Evolutionary conservation across 1,140 invertebrate genomes (phyloP).

Genomic region (Euwallacea fornicatus): DNA sequence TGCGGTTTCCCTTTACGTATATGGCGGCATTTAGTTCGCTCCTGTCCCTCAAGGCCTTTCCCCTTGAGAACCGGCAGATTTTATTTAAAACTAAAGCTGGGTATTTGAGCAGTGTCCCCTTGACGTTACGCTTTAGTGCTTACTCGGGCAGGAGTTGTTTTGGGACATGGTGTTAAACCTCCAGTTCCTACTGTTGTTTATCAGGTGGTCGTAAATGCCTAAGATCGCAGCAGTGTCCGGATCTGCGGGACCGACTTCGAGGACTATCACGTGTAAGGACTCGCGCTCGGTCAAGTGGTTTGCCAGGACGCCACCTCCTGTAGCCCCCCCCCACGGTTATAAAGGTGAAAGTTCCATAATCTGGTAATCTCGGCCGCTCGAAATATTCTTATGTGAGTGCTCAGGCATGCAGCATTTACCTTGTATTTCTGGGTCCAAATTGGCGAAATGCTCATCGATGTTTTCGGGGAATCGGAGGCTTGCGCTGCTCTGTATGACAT

Average conservation of each 20-base stretch:
- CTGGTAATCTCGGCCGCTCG: not conserved
- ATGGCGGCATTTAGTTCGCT: constrained; percentile 86
- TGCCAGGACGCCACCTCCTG: constrained; percentile 39
- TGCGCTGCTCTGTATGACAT: too few relatives aligned
- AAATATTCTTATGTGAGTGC: too few relatives aligned
- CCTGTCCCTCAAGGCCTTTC: constrained; percentile 71
- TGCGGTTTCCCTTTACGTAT: constrained; percentile 77
- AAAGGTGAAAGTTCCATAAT: constrained; percentile 40
- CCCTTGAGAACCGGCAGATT: constrained; percentile 61
- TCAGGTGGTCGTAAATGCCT: constrained; percentile 19
- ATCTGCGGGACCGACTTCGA: constrained; percentile 46
- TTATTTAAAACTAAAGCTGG: not conserved
- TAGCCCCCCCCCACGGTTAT: constrained; percentile 41
- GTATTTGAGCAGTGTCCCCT: not conserved
- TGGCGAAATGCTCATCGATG: too few relatives aligned
- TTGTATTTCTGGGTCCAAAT: too few relatives aligned
- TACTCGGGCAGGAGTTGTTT: constrained; percentile 26
- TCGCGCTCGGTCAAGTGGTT: constrained; percentile 34
- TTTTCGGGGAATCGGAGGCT: too few relatives aligned
- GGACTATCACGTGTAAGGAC: constrained; percentile 36
- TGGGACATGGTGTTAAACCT: constrained; percentile 61
- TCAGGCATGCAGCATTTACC: too few relatives aligned
- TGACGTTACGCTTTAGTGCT: constrained; percentile 43
- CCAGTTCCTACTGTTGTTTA: constrained; percentile 60
- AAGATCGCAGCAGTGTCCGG: constrained; percentile 42